Evolutionary conservation across 2,888 invertebrate species (phyloP), one percentile per base, ranked within the genome.

Genomic region (Chydorus sphaericus): DNA sequence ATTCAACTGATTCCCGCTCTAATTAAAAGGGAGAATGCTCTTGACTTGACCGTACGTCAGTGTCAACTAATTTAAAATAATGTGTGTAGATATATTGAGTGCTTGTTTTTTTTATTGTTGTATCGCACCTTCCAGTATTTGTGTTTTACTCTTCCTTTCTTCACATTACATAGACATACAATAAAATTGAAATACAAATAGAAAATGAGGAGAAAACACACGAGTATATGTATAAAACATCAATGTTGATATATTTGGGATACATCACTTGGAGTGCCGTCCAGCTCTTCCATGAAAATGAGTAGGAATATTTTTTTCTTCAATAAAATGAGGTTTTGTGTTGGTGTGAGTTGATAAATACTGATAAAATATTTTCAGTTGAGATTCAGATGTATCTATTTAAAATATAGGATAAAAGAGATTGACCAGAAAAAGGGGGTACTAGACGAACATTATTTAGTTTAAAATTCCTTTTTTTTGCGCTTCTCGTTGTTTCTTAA

Each of bases 21-120:
- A 20, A 10, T 39, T 16, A 39, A 44, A 44, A 44, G 26, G 44
- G 44, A 39, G 28, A 23, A 14, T 26, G 44, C 44, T 44, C 44
- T 44, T 44, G 44, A 44, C 44, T 44, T 44, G 44, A 44, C 44
- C n/a, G 44, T 44, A 26, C 44, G 44, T 44, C 44, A 44, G 44
- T 44, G 44, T 44, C 44, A 44, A 44, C 26, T 44, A 8, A 26
- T 16, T 44, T 7, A 16, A 7, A 33, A 33, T 14, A 14, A 33
- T 33, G 14, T 14, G 44, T 10, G 16, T 10, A 20, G 23, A 26
- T 20, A 14, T 44, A 26, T 28, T 26, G 23, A 23, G 44, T 44
- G 44, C 28, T 44, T 14, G 33, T 33, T 33, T 33, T 33, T 3
- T 38, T 38, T 38, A 26, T 20, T 44, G 23, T 16, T 26, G 23